Base-by-base conservation (phyloP, 2,888 invertebrate species). In the Hypsopygia costalis region DNA sequence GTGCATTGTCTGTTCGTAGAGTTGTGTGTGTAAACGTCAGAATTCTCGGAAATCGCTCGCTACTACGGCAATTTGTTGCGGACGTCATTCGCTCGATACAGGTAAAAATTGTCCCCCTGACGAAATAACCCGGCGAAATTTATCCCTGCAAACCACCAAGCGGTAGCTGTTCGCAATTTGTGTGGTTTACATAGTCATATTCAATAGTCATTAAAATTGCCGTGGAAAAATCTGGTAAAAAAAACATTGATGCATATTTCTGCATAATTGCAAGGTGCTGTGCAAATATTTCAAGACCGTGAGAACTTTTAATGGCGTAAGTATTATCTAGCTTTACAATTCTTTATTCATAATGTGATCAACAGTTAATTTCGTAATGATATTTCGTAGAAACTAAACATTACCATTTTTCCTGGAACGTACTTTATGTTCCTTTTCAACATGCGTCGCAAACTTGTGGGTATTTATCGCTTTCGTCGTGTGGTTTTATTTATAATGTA, bases 11-110 rank as follows among this genome's bases (percentile, higher is more conserved):
- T n/a, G n/a, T n/a, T n/a, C n/a, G n/a, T n/a, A n/a, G n/a, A n/a
- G 44, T 42, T 50, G 64, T 67, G 69, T 73, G 70, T 61, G 69
- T 80, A 66, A 61, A 76, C 66, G 77, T 76, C 74, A 69, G 66
- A 81, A 63, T 86, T 85, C 85, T 73, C 43, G 68, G 85, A 86
- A 86, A 63, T 72, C 49, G 71, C 70, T 71, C 49, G 72, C 70
- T 68, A 58, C 70, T 68, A 58, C 55, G 58, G 60, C 61, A 57
- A 56, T 59, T 54, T 35, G 39, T 48, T 46, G 42, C 40, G 42
- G 50, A 42, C 47, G 50, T 52, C 68, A 73, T 49, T 51, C 73
- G 78, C 59, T 80, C 77, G 54, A 80, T 78, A 75, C 70, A 75
- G 75, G 72, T 75, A 72, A 69, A 68, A 49, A 40, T n/a, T n/a